Percentiles rank a stretch among this genome's conserved stretches.
Conservation (phyloP, 1,140 invertebrate species). For the Pinna nobilis region DNA sequence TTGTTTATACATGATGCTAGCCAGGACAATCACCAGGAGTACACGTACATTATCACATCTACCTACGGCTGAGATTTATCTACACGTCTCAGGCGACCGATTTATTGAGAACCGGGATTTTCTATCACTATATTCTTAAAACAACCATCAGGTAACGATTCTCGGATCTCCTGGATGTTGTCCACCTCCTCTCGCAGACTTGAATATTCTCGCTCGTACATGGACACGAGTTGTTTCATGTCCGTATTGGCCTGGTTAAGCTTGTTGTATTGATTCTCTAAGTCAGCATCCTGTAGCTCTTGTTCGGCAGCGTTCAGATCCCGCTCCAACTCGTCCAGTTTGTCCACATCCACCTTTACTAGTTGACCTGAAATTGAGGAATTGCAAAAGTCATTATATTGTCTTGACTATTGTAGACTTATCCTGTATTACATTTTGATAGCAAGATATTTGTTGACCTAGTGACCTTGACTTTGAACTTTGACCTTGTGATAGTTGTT, state of each 20-base stretch:
- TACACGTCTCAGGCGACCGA: background rate
- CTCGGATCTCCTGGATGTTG: constrained; percentile 89
- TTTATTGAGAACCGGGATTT: constrained; percentile 25
- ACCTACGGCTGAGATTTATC: background rate
- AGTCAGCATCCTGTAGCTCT: constrained; percentile 83
- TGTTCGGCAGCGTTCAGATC: constrained; percentile 84
- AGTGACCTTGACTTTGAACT: no score
- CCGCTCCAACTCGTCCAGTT: constrained; percentile 84
- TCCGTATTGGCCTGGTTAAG: constrained; percentile 52
- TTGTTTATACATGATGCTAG: background rate
- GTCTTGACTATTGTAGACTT: no score
- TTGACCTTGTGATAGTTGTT: no score
- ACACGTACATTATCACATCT: background rate
- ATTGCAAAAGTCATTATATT: no score
- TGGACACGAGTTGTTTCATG: constrained; percentile 86
- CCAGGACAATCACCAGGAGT: background rate
- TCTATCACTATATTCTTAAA: constrained; percentile 79
- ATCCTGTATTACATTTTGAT: no score
- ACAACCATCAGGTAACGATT: constrained; percentile 88
- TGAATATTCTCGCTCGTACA: constrained; percentile 87
- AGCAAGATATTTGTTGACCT: no score
- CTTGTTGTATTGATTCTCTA: constrained; percentile 79
- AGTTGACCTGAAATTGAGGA: constrained; percentile 50
- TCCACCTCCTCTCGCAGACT: constrained; percentile 86
- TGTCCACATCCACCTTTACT: constrained; percentile 78